Evolutionary conservation across 2,888 invertebrate genomes (phyloP), one percentile per base, ranked within the genome.

Genomic region (Yponomeuta cagnagella): DNA sequence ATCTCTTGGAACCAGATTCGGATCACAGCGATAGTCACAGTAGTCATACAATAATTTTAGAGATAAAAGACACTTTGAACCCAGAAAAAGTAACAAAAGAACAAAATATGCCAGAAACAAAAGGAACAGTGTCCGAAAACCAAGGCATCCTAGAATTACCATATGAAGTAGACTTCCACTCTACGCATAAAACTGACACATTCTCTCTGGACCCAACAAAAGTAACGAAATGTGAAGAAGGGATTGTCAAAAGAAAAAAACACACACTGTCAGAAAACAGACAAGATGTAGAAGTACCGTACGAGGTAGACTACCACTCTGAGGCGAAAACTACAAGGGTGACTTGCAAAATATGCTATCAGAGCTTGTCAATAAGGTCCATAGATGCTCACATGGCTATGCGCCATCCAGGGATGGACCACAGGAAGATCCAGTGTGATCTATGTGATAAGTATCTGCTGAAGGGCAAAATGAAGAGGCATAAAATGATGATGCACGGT

Each of bases 391-490:
- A 88, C 58, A 81, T 88, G 77, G 70, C 74, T 0, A 71, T 74
- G 6, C 72, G 74, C 2, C 88, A 88, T 48, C 86, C 87, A 0
- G 85, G 82, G 0, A 81, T 78, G 0, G 85, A 87, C n/a, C 73
- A 74, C 30, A 77, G 80, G 15, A 82, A 73, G 63, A 74, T 77
- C 0, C 82, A 85, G 73, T 87, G 87, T 71, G 83, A 84, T 10
- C 48, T 84, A n/a, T 88, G 88, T 12, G 80, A 85, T 66, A 77
- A 69, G 0, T 82, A 80, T 63, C 71, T 87, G 0, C 48, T 79
- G 67, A 79, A 73, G 10, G 74, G 75, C 0, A 83, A 79, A 68
- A 48, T 87, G 71, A 77, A 76, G 0, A 71, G 80, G 0, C 88
- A 88, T 72, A 69, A 72, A 30, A 69, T 48, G 0, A 68, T 79